A percentile compares a stretch with the other conserved stretches of the same genome.
phyloP scores from a whole-genome alignment of 2,888 invertebrate species.

The Biston betularia region DNA sequence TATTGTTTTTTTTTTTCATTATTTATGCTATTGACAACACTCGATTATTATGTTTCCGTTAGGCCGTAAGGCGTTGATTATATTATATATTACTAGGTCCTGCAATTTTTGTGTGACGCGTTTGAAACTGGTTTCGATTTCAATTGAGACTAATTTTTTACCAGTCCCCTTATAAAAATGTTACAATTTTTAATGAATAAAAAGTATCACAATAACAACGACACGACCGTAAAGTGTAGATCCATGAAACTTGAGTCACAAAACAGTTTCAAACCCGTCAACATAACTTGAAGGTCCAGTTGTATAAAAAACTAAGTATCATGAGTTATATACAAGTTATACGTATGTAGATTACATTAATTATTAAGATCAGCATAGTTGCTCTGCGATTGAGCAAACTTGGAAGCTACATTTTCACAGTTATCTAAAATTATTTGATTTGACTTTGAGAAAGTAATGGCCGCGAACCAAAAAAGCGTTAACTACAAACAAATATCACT shows the following conservation, averaged over 20 bases:
- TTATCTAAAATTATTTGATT: slow-evolving; percentile 11
- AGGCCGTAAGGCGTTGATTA: slow-evolving; percentile 49
- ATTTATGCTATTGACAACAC: slow-evolving; percentile 68
- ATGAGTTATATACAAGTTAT: slow-evolving; percentile 36
- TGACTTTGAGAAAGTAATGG: not conserved
- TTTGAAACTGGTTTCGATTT: not conserved
- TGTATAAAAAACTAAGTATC: slow-evolving; percentile 37
- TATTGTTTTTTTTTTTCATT: slow-evolving; percentile 61
- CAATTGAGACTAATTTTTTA: not conserved
- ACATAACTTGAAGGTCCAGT: not conserved
- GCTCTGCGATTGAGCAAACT: slow-evolving; percentile 61
- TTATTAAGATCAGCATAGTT: slow-evolving; percentile 31
- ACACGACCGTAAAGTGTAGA: not conserved
- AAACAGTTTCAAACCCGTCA: not conserved
- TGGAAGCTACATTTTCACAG: slow-evolving; percentile 64
- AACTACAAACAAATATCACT: slow-evolving; percentile 25
- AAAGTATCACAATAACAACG: no score
- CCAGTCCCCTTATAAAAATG: not conserved
- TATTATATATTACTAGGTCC: not conserved
- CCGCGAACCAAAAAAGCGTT: slow-evolving; percentile 6
- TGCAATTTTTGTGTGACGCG: not conserved
- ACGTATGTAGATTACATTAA: slow-evolving; percentile 29
- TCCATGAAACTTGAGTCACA: not conserved
- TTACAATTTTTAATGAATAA: no score
- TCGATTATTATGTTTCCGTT: slow-evolving; percentile 65